phyloP scores from a whole-genome alignment of 1,140 invertebrate species.

The Cotesia typhae region DNA sequence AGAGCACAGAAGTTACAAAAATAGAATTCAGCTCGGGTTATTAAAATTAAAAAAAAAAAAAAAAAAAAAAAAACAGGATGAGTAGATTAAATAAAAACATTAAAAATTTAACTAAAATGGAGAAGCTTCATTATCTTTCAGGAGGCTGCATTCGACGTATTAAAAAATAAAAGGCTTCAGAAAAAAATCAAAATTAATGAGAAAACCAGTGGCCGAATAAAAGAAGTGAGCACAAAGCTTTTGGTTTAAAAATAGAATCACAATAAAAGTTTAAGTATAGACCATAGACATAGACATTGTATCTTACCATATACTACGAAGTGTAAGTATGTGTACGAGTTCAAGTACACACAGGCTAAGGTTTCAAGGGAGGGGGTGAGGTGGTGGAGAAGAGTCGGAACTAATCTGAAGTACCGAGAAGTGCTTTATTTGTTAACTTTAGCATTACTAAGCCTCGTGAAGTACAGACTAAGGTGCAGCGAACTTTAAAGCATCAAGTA shows the following conservation, averaged over 20 bases:
- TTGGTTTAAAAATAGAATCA: slow-evolving; percentile 5
- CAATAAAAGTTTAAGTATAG: neutral
- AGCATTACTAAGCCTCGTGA: too few relatives aligned
- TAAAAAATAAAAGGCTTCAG: slow-evolving; percentile 1
- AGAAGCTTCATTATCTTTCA: slow-evolving; percentile 28
- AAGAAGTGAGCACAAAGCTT: slow-evolving; percentile 4
- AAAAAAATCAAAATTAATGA: slow-evolving; percentile 39
- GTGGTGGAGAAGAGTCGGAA: too few relatives aligned
- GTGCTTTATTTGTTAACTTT: too few relatives aligned
- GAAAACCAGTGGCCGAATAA: slow-evolving; percentile 26
- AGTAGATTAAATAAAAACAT: slow-evolving; percentile 3
- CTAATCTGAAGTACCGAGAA: too few relatives aligned
- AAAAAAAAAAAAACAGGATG: neutral
- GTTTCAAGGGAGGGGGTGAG: too few relatives aligned
- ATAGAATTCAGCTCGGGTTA: too few relatives aligned
- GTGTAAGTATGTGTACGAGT: too few relatives aligned
- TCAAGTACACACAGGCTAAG: too few relatives aligned
- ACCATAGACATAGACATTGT: neutral
- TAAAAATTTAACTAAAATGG: slow-evolving; percentile 1
- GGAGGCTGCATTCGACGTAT: slow-evolving; percentile 18
- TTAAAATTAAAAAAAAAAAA: neutral
- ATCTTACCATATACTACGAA: too few relatives aligned
- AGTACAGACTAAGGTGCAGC: too few relatives aligned
- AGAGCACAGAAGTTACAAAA: too few relatives aligned
- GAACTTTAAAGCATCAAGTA: too few relatives aligned